Evolutionary conservation across 2,113 vertebrate genomes (phyloP).

Genomic region (Zootoca vivipara): DNA sequence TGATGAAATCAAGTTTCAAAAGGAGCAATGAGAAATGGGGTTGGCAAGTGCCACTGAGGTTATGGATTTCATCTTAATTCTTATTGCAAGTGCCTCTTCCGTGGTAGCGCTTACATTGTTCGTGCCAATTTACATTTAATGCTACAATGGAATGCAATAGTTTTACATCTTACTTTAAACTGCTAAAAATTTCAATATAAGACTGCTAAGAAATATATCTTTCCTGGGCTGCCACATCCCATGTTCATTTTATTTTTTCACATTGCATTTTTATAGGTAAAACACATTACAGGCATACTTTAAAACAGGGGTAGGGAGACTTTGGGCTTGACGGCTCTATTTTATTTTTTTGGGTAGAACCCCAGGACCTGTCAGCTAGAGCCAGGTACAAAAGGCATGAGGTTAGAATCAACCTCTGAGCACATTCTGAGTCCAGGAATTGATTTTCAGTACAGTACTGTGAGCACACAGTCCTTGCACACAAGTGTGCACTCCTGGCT

Average conservation of each 20-base stretch:
- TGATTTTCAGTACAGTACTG: no score
- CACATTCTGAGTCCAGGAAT: no score
- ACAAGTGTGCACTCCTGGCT: no score
- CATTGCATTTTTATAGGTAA: no score
- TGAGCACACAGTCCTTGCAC: no score
- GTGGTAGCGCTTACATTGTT: not conserved
- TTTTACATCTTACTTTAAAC: not conserved
- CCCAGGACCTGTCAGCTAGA: not conserved
- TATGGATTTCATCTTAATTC: not conserved
- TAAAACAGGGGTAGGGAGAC: not conserved
- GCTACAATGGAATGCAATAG: not conserved
- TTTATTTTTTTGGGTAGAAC: not conserved
- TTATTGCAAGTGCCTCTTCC: not conserved
- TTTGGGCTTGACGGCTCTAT: not conserved
- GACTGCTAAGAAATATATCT: not conserved
- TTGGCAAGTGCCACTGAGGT: not conserved
- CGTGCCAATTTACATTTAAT: not conserved
- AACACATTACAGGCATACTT: not conserved
- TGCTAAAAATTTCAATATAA: not conserved
- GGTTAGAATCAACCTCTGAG: not conserved
- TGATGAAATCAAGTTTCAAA: not conserved
- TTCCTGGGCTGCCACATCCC: not conserved
- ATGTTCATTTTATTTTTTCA: not conserved
- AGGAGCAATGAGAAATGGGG: not conserved
- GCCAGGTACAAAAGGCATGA: not conserved